Base-by-base conservation (phyloP, 2,888 invertebrate genomes). In the Thecocarcelia acutangulata region DNA sequence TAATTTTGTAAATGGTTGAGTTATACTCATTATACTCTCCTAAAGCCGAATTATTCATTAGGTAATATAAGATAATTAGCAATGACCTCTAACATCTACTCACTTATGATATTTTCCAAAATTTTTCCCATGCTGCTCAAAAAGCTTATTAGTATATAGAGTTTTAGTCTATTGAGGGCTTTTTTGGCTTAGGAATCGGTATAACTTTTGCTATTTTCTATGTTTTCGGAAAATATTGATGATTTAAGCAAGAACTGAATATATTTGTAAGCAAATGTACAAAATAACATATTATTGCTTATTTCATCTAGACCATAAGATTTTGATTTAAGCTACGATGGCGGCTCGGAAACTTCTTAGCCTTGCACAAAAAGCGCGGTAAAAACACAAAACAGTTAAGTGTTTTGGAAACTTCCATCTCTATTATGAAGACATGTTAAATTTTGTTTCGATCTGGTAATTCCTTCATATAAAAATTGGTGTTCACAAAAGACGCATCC, bases 11-110 rank as follows among this genome's bases (percentile, higher is more conserved):
- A n/a, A 52, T 19, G 12, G 61, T 52, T 42, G 59, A 59, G 21
- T 59, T 50, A 3, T 17, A 44, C n/a, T n/a, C n/a, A n/a, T n/a
- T n/a, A n/a, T n/a, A n/a, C n/a, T 59, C 21, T 24, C 11, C 59
- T 48, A 13, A 54, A 63, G 9, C 73, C 73, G 3, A 74, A 74
- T 17, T 56, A 56, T 17, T 74, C 63, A 24, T 54, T 28, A 33
- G 33, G 28, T 9, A 54, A 54, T 15, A 54, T 28, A 15, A 28
- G n/a, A 2, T 28, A n/a, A 54, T 1, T 28, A 54, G 28, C 15
- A 1, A 33, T 1, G 9, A 54, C 6, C 1, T 6, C 2, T 6
- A 46, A 46, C n/a, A 46, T 17, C 17, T 17, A 17, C 9, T 46
- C 17, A 4, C 1, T 33, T 33, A 54, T 9, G 15, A 28, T 9